phyloP scores from a whole-genome alignment of 2,797 vertebrate genomes.

The Pygocentrus nattereri region DNA sequence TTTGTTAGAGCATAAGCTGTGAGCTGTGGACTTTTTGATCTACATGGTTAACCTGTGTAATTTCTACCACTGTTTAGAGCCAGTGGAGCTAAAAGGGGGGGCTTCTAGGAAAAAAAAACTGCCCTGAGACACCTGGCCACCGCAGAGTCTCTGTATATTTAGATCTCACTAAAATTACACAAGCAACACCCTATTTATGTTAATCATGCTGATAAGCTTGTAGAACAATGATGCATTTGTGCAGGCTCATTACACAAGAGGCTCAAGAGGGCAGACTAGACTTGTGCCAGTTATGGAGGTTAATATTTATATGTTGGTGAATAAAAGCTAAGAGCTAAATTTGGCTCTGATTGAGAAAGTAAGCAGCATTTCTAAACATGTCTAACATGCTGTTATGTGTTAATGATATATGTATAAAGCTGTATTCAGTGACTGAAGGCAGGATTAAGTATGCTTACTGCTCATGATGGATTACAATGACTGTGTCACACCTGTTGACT shows the following conservation, averaged over 20 bases:
- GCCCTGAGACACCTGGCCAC: conserved; percentile 70
- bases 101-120: conserved; percentile 53
- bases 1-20: conserved; percentile 68
- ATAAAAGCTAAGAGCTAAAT: neutral
- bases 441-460: neutral
- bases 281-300: conserved; percentile 14
- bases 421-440: neutral
- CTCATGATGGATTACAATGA: neutral
- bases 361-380: neutral
- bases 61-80: conserved; percentile 59
- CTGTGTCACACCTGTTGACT: neutral
- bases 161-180: conserved; percentile 64
- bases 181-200: conserved; percentile 69
- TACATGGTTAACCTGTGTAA: neutral
- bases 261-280: conserved; percentile 32
- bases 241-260: conserved; percentile 49
- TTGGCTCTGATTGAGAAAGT: neutral
- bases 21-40: conserved; percentile 43
- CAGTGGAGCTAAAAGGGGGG: neutral
- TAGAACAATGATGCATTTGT: conserved; percentile 68
- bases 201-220: conserved; percentile 70
- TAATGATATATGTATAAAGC: neutral
- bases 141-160: conserved; percentile 58
- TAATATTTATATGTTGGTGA: conserved; percentile 23
- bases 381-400: neutral